phyloP scores from a whole-genome alignment of 2,888 invertebrate genomes.

The Drosophila pegasa region DNA sequence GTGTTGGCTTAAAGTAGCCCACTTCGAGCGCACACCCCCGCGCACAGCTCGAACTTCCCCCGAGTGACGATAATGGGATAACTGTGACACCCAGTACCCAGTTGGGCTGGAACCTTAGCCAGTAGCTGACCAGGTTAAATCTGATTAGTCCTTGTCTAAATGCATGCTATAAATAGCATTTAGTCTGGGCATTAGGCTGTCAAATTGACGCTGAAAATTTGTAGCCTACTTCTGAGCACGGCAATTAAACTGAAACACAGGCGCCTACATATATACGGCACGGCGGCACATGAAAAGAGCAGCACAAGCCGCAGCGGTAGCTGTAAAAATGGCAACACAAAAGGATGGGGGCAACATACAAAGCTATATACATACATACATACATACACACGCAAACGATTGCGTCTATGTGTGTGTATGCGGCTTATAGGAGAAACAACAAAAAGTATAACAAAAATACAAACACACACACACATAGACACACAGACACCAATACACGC shows the following conservation, averaged over 20 bases:
- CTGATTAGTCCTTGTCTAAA: slow-evolving; percentile 37
- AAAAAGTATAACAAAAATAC: slow-evolving; percentile 54
- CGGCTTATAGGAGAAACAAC: slow-evolving; percentile 25
- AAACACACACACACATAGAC: slow-evolving; percentile 52
- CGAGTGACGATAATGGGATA: slow-evolving; percentile 40
- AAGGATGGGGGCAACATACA: slow-evolving; percentile 15
- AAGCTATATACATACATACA: neutral
- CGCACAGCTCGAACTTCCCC: slow-evolving; percentile 10
- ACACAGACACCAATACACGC: slow-evolving; percentile 53
- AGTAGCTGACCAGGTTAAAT: slow-evolving; percentile 38
- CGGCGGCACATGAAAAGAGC: slow-evolving; percentile 48
- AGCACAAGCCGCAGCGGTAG: slow-evolving; percentile 25
- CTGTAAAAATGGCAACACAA: slow-evolving; percentile 55
- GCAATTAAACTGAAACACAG: slow-evolving; percentile 50
- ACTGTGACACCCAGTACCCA: slow-evolving; percentile 33
- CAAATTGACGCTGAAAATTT: slow-evolving; percentile 51
- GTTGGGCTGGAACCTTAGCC: slow-evolving; percentile 17
- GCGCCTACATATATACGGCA: slow-evolving; percentile 6
- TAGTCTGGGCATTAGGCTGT: slow-evolving; percentile 32
- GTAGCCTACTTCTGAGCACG: slow-evolving; percentile 55
- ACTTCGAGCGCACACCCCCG: slow-evolving; percentile 15
- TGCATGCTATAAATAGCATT: slow-evolving; percentile 43
- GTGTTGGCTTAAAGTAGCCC: slow-evolving; percentile 20
- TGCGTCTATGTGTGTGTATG: slow-evolving; percentile 5
- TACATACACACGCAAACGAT: neutral